Base-by-base conservation (phyloP, 2,113 vertebrate species). In the Thamnaconus septentrionalis region DNA sequence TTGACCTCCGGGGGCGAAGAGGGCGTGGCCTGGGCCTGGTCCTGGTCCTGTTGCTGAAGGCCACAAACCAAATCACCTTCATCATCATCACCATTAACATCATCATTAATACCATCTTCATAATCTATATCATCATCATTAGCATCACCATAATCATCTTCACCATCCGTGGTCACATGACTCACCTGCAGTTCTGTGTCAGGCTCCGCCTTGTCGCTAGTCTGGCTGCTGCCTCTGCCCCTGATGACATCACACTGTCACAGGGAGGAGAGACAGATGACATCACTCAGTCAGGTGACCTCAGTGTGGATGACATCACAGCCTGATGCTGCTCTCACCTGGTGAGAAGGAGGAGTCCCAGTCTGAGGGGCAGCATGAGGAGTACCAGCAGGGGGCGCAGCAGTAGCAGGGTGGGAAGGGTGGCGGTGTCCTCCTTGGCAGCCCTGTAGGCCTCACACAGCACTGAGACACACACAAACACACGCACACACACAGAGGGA, bases 331-430 rank as follows among this genome's bases (percentile, higher is more conserved):
- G 8, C 47, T 8, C 54, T 74, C 87, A 98, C 95, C 94, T 89
- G 57, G 84, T 80, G 59, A 79, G 66, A 6, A 90, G 7, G 0
- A 64, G 77, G 57, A 92, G 66, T 1, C 66, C 83, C 0, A 90
- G 86, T 67, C 94, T 89, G 47, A 95, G 60, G 0, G 93, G 93
- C 2, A 95, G 79, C 0, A 90, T 82, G 4, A 92, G 93, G 0
- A 94, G 86, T 10, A 91, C 70, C 87, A 94, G 75, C 59, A 88
- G 12, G 2, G 78, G 90, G 4, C 85, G 85, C 9, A 94, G 41
- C 47, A 93, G 50, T 6, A 7, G 11, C 56, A 85, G 69, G 42
- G 93, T 51, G 0, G 91, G 93, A 3, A 93, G 71, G 6, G 87
- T 55, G 31, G 76, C 76, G 1, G 74, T 84, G 1, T 11, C 43